Evolutionary conservation across 2,113 vertebrate species (phyloP).

Genomic region (Paralichthys olivaceus): DNA sequence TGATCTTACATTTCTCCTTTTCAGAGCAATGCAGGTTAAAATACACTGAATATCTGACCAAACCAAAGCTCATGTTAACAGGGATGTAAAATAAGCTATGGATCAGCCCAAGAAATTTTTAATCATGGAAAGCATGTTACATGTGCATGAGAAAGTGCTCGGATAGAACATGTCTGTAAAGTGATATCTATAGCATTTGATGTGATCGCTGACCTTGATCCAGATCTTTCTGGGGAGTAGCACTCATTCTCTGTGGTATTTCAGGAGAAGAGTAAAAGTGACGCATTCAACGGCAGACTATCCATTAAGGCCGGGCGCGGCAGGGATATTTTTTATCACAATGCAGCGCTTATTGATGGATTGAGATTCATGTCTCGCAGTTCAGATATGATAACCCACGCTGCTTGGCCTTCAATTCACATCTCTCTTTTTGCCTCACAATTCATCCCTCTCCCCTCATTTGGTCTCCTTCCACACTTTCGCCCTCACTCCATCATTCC

Average conservation of each 20-base stretch:
- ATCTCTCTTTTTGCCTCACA: constrained; percentile 56
- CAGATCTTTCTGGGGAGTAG: constrained; percentile 55
- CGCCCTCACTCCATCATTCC: constrained; percentile 58
- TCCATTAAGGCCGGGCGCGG: constrained; percentile 60
- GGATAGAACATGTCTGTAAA: constrained; percentile 17
- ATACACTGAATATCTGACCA: background rate
- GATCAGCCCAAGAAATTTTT: constrained; percentile 37
- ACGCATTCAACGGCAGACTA: constrained; percentile 50
- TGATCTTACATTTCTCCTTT: background rate
- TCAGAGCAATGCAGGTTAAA: background rate
- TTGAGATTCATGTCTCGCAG: constrained; percentile 72
- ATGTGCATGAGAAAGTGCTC: constrained; percentile 42
- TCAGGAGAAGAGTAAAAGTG: constrained; percentile 54
- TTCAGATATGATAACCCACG: constrained; percentile 65
- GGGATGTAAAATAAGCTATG: constrained; percentile 25
- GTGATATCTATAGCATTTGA: constrained; percentile 41
- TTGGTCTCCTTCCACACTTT: constrained; percentile 57
- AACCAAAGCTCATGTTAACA: constrained; percentile 32
- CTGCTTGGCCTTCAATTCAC: constrained; percentile 69
- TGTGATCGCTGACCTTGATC: constrained; percentile 65
- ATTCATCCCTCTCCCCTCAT: constrained; percentile 47
- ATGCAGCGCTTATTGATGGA: constrained; percentile 69
- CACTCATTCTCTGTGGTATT: constrained; percentile 51
- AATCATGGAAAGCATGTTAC: constrained; percentile 36
- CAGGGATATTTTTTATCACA: constrained; percentile 60